Evolutionary conservation across 2,888 invertebrate genomes (phyloP), one percentile per base, ranked within the genome.

Genomic region (Sarcophaga variegata): DNA sequence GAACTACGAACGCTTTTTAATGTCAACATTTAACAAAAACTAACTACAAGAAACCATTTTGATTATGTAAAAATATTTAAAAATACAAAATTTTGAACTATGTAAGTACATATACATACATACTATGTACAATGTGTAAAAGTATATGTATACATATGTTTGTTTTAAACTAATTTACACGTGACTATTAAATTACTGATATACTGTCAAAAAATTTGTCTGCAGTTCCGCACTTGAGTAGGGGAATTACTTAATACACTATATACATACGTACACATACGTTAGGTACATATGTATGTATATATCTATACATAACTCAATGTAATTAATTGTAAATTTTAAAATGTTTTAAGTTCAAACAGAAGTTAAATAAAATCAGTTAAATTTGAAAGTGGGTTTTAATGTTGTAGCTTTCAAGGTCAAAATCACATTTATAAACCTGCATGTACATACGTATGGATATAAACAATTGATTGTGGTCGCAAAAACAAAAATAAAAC

Each of bases 341-440:
- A 14, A 54, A 54, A 54, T 54, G 49, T 45, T 11, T 64, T 47
- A 71, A 77, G 83, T 81, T 78, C 71, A 87, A 84, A 60, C 63
- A 54, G 54, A 54, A 54, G 54, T 54, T 54, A 17, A 54, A 54
- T 54, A 54, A 81, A 84, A 81, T 87, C 66, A 66, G 72, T 82
- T 70, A 20, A 78, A 81, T 81, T 84, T 87, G 78, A 87, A 87
- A 87, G 87, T 84, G 75, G 66, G 27, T 77, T 81, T 79, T 79
- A 49, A 77, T 83, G 70, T 81, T 78, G 25, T 59, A 62, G 17
- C 54, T 72, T 74, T 83, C 84, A 87, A 87, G 87, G 87, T 81
- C 81, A 87, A 78, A 81, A 75, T 80, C 70, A 47, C 4, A 75
- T 59, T 72, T 69, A 63, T 63, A 49, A 62, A 22, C 71, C 54